A percentile compares a stretch with the other conserved stretches of the same genome.
These are phyloP conservation scores for Tapera naevia DNA, from an alignment of 2,797 vertebrate genomes.

Conservation along the genomic window DNA sequence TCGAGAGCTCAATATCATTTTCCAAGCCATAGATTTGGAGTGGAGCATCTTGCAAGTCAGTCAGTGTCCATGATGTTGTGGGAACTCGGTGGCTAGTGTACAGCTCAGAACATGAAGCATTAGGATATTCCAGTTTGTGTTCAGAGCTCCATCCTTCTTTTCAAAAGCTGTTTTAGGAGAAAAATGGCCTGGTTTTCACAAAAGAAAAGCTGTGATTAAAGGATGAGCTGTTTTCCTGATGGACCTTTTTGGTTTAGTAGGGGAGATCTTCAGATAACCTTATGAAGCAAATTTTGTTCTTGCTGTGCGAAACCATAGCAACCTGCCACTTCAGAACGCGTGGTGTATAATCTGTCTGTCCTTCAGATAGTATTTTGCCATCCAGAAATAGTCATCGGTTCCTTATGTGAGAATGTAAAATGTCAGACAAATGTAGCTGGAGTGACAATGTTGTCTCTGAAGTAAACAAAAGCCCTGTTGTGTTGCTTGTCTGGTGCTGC, in stretches of 20 bases:
- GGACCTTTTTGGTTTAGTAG: conserved; percentile 33
- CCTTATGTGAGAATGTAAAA: conserved; percentile 58
- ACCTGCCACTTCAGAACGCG: conserved; percentile 65
- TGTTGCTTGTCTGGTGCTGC: background rate
- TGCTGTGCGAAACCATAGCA: conserved; percentile 74
- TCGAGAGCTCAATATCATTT: background rate
- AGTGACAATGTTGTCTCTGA: background rate
- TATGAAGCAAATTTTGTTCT: conserved; percentile 53
- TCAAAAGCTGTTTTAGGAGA: background rate
- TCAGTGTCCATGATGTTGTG: background rate
- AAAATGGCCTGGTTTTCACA: background rate
- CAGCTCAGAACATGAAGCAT: background rate
- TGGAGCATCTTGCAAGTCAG: background rate
- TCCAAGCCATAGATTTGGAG: background rate
- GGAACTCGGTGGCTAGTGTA: background rate
- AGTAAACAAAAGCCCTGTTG: background rate
- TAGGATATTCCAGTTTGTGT: background rate
- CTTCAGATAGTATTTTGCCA: conserved; percentile 65
- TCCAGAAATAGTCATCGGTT: conserved; percentile 67
- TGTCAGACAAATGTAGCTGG: conserved; percentile 45
- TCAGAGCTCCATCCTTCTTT: background rate
- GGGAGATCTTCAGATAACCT: conserved; percentile 47
- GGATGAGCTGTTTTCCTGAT: background rate
- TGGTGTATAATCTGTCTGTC: conserved; percentile 70
- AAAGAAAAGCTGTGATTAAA: conserved; percentile 30